Evolutionary conservation across 2,797 vertebrate species (phyloP), one percentile per base, ranked within the genome.

Genomic region (Enteromius trimaculatus): DNA sequence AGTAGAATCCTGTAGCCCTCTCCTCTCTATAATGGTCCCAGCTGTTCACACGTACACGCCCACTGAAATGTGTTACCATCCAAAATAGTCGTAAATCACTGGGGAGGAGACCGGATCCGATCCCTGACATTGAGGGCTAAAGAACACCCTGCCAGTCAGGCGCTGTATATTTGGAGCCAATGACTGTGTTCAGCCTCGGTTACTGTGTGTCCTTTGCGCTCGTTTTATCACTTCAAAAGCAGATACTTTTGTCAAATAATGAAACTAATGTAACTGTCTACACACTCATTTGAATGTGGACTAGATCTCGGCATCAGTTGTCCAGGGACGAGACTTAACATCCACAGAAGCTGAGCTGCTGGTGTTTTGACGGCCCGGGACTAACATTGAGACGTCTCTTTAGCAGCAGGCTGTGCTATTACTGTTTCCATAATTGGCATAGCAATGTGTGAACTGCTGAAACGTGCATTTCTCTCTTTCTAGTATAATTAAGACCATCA

Each of bases 41-140:
- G 84, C 74, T 85, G 81, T 70, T 77, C 74, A 77, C 65, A 77
- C 26, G 37, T n/a, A 47, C 81, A 77, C 74, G 53, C 81, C 81
- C 81, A 83, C 74, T 47, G 23, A 44, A 58, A 55, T 23, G 81
- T 69, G 81, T 49, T 77, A 34, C 29, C 71, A 47, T 77, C 74
- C 37, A 83, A 49, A 83, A 83, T 70, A 83, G 81, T 58, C 34
- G 19, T 69, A 26, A 83, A 83, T 77, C 62, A 83, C 23, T 39
- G 74, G 81, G 70, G 64, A 77, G 81, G 74, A 82, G 80, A 76
- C 31, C 80, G 80, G 80, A 83, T 83, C 34, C 44, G 10, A 65
- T 26, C 68, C 58, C 80, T 74, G 55, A 74, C 55, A 81, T n/a
- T 37, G 44, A 37, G 71, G 47, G 71, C 47, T 60, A 77, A 82